Conservation (phyloP, 2,888 invertebrate genomes). For the Acleris cristana region DNA sequence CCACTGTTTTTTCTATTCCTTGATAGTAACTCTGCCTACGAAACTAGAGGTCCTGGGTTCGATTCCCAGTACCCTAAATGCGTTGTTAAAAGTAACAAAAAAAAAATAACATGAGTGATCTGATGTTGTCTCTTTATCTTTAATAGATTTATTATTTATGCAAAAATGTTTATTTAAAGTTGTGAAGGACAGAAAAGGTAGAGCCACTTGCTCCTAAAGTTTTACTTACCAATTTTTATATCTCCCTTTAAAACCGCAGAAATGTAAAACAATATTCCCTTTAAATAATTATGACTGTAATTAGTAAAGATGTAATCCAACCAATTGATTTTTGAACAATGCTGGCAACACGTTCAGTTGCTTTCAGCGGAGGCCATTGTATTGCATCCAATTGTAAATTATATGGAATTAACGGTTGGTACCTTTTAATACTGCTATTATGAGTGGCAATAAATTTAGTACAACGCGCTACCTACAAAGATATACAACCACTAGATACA, state of each 20-base stretch:
- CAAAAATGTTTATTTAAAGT: too few species aligned
- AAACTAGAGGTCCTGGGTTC: too few species aligned
- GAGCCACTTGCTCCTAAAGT: too few species aligned
- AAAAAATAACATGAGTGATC: too few species aligned
- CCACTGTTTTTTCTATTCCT: too few species aligned
- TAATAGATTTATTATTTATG: too few species aligned
- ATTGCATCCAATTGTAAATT: conserved; percentile 40
- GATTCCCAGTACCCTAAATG: too few species aligned
- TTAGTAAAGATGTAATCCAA: conserved; percentile 1
- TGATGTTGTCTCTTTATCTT: too few species aligned
- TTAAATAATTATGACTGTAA: background rate
- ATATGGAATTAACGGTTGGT: conserved; percentile 54
- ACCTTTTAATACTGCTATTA: conserved; percentile 60
- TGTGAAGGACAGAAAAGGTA: too few species aligned
- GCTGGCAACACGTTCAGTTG: conserved; percentile 12
- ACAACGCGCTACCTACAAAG: conserved; percentile 42
- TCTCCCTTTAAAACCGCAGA: background rate
- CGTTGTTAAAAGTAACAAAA: too few species aligned
- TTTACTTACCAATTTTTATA: too few species aligned
- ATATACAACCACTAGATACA: conserved; percentile 35
- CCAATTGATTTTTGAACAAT: conserved; percentile 10
- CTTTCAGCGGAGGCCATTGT: conserved; percentile 25
- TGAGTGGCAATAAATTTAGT: conserved; percentile 60
- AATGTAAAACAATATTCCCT: background rate
- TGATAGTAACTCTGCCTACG: too few species aligned